These are phyloP conservation scores for Habropoda laboriosa DNA, from an alignment of 1,140 invertebrate genomes.

Conservation along the genomic window DNA sequence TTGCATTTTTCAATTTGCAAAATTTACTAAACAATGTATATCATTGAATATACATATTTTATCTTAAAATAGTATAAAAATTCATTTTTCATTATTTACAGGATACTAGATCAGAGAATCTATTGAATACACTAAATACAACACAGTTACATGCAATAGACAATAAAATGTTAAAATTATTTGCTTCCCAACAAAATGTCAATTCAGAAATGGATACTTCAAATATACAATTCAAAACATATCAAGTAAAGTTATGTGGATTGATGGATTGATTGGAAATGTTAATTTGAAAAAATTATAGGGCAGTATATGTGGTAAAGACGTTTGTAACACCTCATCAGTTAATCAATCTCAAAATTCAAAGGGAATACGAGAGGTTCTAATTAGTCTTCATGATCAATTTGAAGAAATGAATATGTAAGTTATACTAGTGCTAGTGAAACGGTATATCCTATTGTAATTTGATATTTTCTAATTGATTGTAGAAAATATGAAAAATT, in stretches of 20 bases:
- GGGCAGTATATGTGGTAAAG: conserved; percentile 12
- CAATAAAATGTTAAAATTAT: conserved; percentile 27
- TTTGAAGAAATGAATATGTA: conserved; percentile 79
- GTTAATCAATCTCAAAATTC: conserved; percentile 17
- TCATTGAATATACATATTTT: neutral
- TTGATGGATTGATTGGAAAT: neutral
- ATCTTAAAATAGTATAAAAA: neutral
- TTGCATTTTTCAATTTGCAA: conserved; percentile 2
- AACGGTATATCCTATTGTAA: conserved; percentile 12
- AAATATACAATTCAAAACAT: neutral
- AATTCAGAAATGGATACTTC: neutral
- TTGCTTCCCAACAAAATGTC: conserved; percentile 41
- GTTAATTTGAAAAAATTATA: conserved; percentile 21
- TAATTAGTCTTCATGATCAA: conserved; percentile 80
- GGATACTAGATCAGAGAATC: conserved; percentile 37
- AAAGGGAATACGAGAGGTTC: conserved; percentile 72
- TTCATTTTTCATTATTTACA: neutral
- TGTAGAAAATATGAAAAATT: conserved; percentile 81
- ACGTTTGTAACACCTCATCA: neutral
- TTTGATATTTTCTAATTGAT: conserved; percentile 25
- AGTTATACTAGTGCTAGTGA: conserved; percentile 30
- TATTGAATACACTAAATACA: conserved; percentile 10
- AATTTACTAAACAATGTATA: neutral
- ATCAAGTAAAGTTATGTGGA: conserved; percentile 3
- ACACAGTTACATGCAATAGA: neutral